Percentiles rank a stretch among this genome's conserved stretches.
Conservation (phyloP, 1,140 invertebrate species). For the Brevipalpus yothersi region DNA sequence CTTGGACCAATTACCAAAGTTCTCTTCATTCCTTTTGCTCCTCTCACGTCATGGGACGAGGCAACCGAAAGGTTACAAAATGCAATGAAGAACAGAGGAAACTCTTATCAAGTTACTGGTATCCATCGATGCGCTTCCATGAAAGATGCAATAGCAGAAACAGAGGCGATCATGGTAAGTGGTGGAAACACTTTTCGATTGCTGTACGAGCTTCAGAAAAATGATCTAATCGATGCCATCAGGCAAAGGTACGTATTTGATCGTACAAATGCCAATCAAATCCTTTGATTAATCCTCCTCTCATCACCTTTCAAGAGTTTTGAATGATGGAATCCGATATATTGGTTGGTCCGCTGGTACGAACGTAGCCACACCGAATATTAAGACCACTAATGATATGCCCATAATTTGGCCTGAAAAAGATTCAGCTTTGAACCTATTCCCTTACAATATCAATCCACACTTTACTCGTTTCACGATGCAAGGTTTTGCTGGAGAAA, state of each 20-base stretch:
- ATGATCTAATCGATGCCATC: constrained; percentile 36
- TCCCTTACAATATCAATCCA: constrained; percentile 64
- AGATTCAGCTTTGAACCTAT: constrained; percentile 41
- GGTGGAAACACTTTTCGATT: constrained; percentile 50
- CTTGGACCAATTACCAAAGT: constrained; percentile 29
- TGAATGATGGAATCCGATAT: constrained; percentile 36
- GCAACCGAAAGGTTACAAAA: constrained; percentile 31
- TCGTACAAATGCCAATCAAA: too few species aligned
- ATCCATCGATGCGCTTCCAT: constrained; percentile 32
- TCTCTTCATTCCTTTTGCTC: constrained; percentile 50
- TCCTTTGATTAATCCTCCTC: constrained; percentile 1
- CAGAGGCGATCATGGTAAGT: constrained; percentile 44
- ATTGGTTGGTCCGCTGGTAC: constrained; percentile 56
- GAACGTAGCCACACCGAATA: constrained; percentile 49
- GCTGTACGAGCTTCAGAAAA: constrained; percentile 39
- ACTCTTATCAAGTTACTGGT: constrained; percentile 28
- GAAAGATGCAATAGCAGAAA: constrained; percentile 28
- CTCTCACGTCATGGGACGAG: constrained; percentile 29
- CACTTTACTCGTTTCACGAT: constrained; percentile 38
- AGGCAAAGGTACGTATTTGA: constrained; percentile 19
- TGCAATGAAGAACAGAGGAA: background rate
- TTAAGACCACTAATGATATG: constrained; percentile 63
- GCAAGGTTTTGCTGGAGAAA: constrained; percentile 1
- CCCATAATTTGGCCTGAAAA: constrained; percentile 47
- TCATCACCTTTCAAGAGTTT: background rate